Percentiles rank a stretch among this genome's conserved stretches.
phyloP scores from a whole-genome alignment of 2,888 invertebrate genomes.

The Melinaea marsaeus region DNA sequence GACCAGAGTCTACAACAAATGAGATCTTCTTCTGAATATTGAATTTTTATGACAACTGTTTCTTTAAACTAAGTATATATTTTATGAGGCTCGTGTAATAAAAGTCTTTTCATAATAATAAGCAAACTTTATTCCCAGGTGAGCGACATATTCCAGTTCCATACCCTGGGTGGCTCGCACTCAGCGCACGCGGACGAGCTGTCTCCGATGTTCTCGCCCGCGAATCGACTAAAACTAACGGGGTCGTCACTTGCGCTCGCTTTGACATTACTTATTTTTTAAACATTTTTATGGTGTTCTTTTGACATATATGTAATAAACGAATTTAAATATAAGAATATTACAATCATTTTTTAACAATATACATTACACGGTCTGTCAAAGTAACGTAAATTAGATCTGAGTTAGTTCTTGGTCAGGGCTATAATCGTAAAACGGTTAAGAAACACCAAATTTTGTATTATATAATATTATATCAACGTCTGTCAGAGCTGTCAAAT shows the following conservation, averaged over 20 bases:
- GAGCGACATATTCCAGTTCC: conserved; percentile 85
- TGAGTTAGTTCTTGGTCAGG: not conserved
- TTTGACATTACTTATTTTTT: conserved; percentile 36
- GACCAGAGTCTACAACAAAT: no score
- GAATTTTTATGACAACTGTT: no score
- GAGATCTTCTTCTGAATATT: no score
- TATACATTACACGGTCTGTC: no score
- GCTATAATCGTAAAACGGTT: conserved; percentile 30
- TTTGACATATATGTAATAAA: not conserved
- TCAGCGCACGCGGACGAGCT: conserved; percentile 68
- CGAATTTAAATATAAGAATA: conserved; percentile 24
- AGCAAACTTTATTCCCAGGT: conserved; percentile 62
- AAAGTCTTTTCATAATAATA: no score
- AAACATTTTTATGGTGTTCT: no score
- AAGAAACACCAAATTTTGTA: conserved; percentile 27
- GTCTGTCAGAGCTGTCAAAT: no score
- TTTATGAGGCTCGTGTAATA: no score
- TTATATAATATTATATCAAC: conserved; percentile 13
- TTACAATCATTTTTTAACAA: conserved; percentile 1
- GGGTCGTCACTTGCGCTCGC: conserved; percentile 36
- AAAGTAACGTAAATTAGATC: conserved; percentile 5
- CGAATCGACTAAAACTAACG: conserved; percentile 39
- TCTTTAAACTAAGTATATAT: no score
- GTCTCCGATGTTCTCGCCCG: conserved; percentile 59
- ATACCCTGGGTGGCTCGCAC: conserved; percentile 80